phyloP scores from a whole-genome alignment of 2,113 vertebrate species.

The Pelecanoides urinatrix region DNA sequence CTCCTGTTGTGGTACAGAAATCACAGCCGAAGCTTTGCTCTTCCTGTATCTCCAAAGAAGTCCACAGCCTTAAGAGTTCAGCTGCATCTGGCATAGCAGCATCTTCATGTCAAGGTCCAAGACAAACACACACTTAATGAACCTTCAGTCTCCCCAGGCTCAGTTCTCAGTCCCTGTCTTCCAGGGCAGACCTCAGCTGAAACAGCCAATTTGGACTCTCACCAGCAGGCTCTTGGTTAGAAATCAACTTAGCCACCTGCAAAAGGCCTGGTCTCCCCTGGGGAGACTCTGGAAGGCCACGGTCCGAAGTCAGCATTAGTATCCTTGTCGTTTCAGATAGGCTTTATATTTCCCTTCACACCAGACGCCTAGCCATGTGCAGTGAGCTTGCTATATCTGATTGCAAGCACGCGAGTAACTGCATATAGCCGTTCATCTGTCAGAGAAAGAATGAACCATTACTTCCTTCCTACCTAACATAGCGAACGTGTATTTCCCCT shows the following conservation, averaged over 20 bases:
- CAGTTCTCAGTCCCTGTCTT: neutral
- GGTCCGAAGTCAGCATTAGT: neutral
- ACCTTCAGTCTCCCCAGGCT: neutral
- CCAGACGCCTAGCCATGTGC: neutral
- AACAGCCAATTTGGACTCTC: neutral
- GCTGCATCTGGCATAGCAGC: neutral
- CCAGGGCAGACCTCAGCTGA: neutral
- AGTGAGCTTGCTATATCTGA: neutral
- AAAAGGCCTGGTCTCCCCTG: neutral
- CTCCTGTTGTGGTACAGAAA: neutral
- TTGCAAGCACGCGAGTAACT: neutral
- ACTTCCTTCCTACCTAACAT: neutral
- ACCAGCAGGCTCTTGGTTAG: neutral
- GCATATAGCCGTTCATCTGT: neutral
- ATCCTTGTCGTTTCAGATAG: neutral
- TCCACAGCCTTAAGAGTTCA: neutral
- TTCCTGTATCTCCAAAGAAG: neutral
- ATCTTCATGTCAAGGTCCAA: slow-evolving; percentile 13
- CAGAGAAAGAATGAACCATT: neutral
- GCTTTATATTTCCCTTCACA: neutral
- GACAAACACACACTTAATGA: slow-evolving; percentile 20
- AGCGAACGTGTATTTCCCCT: neutral
- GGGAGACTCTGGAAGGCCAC: neutral
- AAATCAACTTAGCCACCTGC: neutral
- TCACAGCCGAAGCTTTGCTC: neutral